Percentiles rank a stretch among this genome's conserved stretches.
phyloP scores from a whole-genome alignment of 2,797 vertebrate species.

The Hoplostethus atlanticus region DNA sequence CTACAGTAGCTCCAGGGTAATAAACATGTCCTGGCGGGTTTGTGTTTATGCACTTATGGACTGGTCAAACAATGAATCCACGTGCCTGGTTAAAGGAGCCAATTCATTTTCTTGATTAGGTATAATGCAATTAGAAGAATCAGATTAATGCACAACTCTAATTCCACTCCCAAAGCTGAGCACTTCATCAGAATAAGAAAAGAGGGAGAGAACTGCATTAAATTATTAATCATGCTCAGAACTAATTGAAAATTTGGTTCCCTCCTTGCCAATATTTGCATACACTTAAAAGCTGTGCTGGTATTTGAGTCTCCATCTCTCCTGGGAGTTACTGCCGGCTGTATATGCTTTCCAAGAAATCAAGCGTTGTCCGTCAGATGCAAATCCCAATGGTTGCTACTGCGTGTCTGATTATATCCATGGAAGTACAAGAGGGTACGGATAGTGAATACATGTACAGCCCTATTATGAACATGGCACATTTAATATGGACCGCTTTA shows the following conservation, averaged over 20 bases:
- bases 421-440: neutral
- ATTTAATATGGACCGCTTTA: neutral
- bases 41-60: neutral
- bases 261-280: slow-evolving; percentile 48
- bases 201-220: slow-evolving; percentile 24
- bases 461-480: neutral
- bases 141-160: slow-evolving; percentile 42
- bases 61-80: neutral
- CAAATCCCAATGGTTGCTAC: slow-evolving; percentile 7
- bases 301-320: slow-evolving; percentile 11
- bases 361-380: neutral
- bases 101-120: slow-evolving; percentile 41
- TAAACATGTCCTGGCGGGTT: neutral
- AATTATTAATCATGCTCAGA: slow-evolving; percentile 57
- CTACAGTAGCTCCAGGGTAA: neutral
- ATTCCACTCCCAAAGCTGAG: slow-evolving; percentile 33
- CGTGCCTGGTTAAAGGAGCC: slow-evolving; percentile 32
- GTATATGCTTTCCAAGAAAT: slow-evolving; percentile 4
- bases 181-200: slow-evolving; percentile 27
- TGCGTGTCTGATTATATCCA: slow-evolving; percentile 9
- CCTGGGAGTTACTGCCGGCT: neutral
- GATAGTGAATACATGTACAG: neutral
- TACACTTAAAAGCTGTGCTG: slow-evolving; percentile 16
- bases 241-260: slow-evolving; percentile 48
- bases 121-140: slow-evolving; percentile 42